phyloP scores from a whole-genome alignment of 1,140 invertebrate genomes.

The Ceratitis capitata region DNA sequence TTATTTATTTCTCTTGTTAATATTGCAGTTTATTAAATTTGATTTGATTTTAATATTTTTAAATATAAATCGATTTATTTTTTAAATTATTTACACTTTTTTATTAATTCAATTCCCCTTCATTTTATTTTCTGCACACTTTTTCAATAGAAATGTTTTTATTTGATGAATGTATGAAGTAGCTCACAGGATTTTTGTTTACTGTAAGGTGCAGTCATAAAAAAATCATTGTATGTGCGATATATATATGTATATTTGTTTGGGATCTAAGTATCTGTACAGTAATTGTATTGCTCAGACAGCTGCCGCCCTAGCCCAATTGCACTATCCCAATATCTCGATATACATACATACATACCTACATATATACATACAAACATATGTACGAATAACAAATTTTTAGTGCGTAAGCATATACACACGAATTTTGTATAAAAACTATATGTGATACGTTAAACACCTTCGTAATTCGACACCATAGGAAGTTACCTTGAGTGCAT shows the following conservation, averaged over 20 bases:
- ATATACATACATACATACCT: neutral
- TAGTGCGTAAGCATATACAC: neutral
- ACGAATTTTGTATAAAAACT: too few relatives aligned
- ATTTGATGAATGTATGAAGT: neutral
- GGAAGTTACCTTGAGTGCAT: slow-evolving; percentile 36
- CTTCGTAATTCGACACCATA: slow-evolving; percentile 32
- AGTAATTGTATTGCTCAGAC: neutral
- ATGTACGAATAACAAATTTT: neutral
- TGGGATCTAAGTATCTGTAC: neutral
- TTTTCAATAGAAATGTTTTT: neutral
- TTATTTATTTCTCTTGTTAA: too few relatives aligned
- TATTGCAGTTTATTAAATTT: too few relatives aligned
- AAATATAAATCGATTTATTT: slow-evolving; percentile 1
- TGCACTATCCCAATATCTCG: neutral
- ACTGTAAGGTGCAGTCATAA: neutral
- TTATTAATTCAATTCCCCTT: too few relatives aligned
- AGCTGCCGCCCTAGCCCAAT: neutral
- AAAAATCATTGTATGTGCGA: neutral
- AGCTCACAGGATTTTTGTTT: neutral
- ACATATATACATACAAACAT: neutral
- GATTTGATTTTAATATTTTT: too few relatives aligned
- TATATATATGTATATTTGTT: neutral
- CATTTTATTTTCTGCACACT: too few relatives aligned
- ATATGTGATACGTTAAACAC: neutral
- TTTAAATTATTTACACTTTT: neutral